Evolutionary conservation across 2,113 vertebrate species (phyloP).

Genomic region (Melospiza melodia): DNA sequence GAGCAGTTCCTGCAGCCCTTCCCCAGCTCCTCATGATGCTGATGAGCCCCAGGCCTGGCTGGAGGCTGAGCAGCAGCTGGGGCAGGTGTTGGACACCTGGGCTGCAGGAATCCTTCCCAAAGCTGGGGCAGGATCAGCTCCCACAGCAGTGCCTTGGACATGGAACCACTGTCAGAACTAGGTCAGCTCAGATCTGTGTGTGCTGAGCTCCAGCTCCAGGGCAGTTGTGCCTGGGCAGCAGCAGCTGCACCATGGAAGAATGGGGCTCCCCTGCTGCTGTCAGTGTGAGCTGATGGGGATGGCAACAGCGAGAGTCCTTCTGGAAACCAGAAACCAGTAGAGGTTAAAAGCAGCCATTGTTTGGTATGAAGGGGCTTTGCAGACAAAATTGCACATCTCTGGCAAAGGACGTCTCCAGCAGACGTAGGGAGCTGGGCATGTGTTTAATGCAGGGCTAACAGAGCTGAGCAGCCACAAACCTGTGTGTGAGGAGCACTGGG

Average conservation of each 20-base stretch:
- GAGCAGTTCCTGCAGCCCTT: neutral
- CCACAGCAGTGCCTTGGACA: neutral
- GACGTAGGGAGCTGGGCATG: neutral
- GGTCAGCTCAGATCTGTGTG: neutral
- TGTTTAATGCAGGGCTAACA: neutral
- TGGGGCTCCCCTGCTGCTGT: neutral
- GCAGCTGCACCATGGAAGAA: neutral
- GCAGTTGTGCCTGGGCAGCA: neutral
- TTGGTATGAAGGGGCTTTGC: neutral
- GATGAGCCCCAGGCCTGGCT: neutral
- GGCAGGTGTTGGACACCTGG: constrained; percentile 18
- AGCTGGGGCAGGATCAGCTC: neutral
- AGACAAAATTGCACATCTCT: neutral
- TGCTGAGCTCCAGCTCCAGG: neutral
- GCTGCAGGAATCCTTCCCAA: neutral
- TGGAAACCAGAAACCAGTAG: neutral
- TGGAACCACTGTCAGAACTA: neutral
- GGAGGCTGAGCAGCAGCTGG: neutral
- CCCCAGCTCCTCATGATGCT: neutral
- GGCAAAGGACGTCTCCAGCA: neutral
- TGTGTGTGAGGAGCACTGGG: neutral
- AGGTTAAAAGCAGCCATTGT: neutral
- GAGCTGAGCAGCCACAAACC: neutral
- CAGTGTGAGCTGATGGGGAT: neutral
- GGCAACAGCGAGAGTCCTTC: neutral